These are phyloP conservation scores for Pyrrhosoma nymphula DNA, from an alignment of 2,888 invertebrate genomes.

Conservation along the genomic window DNA sequence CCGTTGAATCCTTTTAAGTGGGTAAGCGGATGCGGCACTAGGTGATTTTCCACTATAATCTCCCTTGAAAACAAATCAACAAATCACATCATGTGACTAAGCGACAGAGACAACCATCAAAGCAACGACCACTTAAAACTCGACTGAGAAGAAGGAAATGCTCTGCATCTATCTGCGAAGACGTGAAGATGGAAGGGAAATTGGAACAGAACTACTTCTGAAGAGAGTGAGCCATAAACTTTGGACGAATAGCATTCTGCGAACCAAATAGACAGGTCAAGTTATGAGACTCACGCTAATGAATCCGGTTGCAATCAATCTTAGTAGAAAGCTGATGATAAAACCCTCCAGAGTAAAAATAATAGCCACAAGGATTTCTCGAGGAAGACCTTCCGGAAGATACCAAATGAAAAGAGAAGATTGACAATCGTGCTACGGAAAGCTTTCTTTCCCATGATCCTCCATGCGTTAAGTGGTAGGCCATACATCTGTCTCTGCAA, in stretches of 20 bases:
- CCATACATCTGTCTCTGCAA: neutral
- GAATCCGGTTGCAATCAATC: slow-evolving; percentile 1
- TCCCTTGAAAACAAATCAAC: neutral
- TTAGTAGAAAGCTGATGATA: neutral
- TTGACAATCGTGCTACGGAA: neutral
- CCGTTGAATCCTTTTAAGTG: neutral
- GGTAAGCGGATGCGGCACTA: neutral
- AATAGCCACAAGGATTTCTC: neutral
- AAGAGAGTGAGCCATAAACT: neutral
- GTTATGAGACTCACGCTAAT: neutral
- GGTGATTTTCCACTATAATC: neutral
- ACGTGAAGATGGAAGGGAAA: neutral
- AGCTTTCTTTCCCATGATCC: neutral
- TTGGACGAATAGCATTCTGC: neutral
- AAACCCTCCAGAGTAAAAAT: neutral
- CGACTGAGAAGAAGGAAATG: neutral
- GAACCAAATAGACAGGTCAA: neutral
- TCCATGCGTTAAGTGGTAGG: neutral
- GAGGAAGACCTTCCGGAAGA: neutral
- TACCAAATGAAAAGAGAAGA: neutral
- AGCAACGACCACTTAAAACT: neutral
- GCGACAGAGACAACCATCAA: neutral
- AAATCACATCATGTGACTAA: neutral
- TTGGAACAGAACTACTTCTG: neutral
- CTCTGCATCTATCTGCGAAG: neutral